Conservation (phyloP, 1,140 invertebrate species). For the Trachelipus rathkii region DNA sequence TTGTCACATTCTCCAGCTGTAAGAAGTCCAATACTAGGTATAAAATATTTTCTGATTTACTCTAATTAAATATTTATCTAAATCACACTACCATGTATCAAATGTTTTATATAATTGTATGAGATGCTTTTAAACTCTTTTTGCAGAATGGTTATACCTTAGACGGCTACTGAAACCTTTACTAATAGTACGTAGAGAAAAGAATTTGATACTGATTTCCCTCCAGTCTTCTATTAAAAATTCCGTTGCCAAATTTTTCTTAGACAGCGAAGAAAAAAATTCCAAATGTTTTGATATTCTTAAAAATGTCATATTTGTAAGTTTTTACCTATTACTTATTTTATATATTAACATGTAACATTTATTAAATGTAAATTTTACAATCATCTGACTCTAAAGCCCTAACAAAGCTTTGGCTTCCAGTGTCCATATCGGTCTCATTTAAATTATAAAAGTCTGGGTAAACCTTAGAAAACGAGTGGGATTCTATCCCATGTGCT, state of each 20-base stretch:
- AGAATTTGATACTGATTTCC: not conserved
- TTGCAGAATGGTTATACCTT: not conserved
- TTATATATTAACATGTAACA: no score
- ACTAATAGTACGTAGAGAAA: not conserved
- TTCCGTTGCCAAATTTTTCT: conserved; percentile 3
- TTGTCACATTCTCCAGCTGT: not conserved
- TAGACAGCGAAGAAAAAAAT: not conserved
- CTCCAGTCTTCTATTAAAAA: not conserved
- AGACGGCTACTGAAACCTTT: not conserved
- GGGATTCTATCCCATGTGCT: no score
- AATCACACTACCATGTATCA: no score
- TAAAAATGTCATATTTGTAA: not conserved
- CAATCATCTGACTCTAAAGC: no score
- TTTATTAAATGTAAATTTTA: no score
- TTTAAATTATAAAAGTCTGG: no score
- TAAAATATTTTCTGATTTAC: not conserved
- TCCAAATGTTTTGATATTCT: not conserved
- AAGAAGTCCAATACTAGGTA: not conserved
- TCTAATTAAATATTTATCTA: no score
- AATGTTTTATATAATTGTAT: no score
- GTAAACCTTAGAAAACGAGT: no score
- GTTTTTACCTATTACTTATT: not conserved
- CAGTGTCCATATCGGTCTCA: no score
- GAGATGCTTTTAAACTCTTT: not conserved
- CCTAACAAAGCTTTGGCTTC: no score